Conservation (phyloP, 1,140 invertebrate species). For the Aphidius ervi region DNA sequence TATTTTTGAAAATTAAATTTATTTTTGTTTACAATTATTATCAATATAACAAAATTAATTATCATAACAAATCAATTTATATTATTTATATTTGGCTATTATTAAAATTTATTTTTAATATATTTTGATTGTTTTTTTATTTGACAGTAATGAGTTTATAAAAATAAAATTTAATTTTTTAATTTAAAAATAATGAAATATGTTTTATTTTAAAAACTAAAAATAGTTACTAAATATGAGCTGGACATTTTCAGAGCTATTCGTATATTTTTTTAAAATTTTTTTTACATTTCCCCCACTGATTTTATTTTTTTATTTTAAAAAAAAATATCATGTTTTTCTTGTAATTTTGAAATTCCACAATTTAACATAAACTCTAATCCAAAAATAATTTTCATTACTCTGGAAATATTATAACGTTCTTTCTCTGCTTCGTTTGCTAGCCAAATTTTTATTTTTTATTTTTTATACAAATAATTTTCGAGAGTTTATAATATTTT, state of each 20-base stretch:
- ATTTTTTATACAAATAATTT: slow-evolving; percentile 30
- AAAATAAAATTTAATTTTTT: slow-evolving; percentile 23
- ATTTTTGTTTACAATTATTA: too few species aligned
- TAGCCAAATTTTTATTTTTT: too few species aligned
- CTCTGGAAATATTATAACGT: too few species aligned
- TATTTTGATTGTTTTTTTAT: too few species aligned
- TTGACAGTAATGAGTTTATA: slow-evolving; percentile 5
- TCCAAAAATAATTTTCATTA: slow-evolving; percentile 3
- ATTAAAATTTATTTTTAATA: too few species aligned
- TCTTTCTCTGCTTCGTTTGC: too few species aligned
- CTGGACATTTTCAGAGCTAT: slow-evolving; percentile 48
- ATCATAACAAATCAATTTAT: too few species aligned
- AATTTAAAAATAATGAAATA: slow-evolving; percentile 18
- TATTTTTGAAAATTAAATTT: too few species aligned
- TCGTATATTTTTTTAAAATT: slow-evolving; percentile 27
- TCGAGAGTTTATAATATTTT: background rate
- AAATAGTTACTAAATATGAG: slow-evolving; percentile 47
- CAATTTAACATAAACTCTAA: background rate
- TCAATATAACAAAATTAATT: too few species aligned
- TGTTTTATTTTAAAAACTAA: slow-evolving; percentile 26
- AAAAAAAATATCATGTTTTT: too few species aligned
- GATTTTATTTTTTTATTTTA: slow-evolving; percentile 1
- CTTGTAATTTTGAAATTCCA: too few species aligned
- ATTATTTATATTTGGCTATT: too few species aligned
- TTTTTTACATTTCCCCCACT: slow-evolving; percentile 1